Evolutionary conservation across 2,888 invertebrate species (phyloP).

Genomic region (Noctua janthina): DNA sequence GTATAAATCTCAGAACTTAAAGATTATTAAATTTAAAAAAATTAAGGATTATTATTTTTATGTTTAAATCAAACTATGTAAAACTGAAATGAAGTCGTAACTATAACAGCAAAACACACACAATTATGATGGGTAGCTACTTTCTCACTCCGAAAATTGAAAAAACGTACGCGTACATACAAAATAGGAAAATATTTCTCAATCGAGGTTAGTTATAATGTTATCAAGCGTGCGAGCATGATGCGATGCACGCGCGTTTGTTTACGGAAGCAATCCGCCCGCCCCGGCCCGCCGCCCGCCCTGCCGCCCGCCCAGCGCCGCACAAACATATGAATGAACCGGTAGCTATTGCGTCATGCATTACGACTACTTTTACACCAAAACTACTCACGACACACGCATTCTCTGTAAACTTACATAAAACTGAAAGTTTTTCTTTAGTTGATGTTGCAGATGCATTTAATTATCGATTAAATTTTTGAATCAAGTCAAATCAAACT

Average conservation of each 20-base stretch:
- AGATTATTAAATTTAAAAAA: neutral
- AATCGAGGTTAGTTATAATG: constrained; percentile 41
- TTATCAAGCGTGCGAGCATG: constrained; percentile 27
- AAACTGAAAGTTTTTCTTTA: neutral
- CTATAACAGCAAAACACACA: neutral
- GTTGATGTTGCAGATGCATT: neutral
- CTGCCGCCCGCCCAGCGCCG: constrained; percentile 42
- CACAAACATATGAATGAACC: constrained; percentile 74
- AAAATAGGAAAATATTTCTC: constrained; percentile 38
- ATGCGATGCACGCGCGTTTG: constrained; percentile 64
- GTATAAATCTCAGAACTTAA: neutral
- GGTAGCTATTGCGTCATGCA: constrained; percentile 65
- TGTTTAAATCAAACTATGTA: neutral
- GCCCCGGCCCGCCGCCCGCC: constrained; percentile 59
- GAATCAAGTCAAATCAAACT: neutral
- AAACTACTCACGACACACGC: constrained; percentile 11
- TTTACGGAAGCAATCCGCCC: constrained; percentile 64
- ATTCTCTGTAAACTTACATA: neutral
- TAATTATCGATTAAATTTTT: neutral
- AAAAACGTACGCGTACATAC: neutral
- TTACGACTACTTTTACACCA: constrained; percentile 48
- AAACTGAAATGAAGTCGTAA: neutral
- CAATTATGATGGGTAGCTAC: neutral
- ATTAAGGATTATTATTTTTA: neutral
- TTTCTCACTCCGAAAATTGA: neutral